These are phyloP conservation scores for Drosophila novamexicana DNA, from an alignment of 1,140 invertebrate genomes.

Conservation along the genomic window DNA sequence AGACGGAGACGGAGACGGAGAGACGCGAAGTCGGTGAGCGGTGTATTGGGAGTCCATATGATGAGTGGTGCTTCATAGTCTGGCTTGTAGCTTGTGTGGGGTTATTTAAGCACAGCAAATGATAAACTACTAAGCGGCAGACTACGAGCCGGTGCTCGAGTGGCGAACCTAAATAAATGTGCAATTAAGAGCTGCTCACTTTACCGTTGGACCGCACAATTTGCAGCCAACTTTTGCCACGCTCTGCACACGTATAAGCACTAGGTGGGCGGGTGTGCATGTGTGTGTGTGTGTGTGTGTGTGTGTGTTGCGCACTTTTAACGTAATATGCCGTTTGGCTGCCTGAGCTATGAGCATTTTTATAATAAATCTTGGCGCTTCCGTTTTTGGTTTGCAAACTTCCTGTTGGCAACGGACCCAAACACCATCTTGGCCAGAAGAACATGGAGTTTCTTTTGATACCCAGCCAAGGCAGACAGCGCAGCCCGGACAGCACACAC, in stretches of 20 bases:
- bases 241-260: background rate
- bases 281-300: conserved; percentile 24
- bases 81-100: conserved; percentile 28
- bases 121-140: conserved; percentile 81
- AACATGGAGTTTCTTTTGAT: conserved; percentile 52
- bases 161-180: conserved; percentile 82
- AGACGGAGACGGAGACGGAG: conserved; percentile 4
- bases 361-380: conserved; percentile 81
- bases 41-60: conserved; percentile 33
- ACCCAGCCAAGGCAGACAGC: conserved; percentile 38
- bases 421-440: conserved; percentile 42
- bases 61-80: conserved; percentile 27
- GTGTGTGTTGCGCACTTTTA: conserved; percentile 68
- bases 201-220: conserved; percentile 78
- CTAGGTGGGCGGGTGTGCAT: background rate
- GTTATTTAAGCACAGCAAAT: conserved; percentile 79
- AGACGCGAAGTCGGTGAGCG: background rate
- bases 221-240: conserved; percentile 73
- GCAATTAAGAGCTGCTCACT: conserved; percentile 81
- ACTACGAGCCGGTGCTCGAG: conserved; percentile 40
- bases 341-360: conserved; percentile 80
- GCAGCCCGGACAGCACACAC: background rate
- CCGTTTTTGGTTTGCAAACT: conserved; percentile 83
- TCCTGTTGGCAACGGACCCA: conserved; percentile 70
- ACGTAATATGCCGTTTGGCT: conserved; percentile 79